These are phyloP conservation scores for Parazoanthus atlanticus DNA, from an alignment of 92 coral and sea anemone species.

Conservation along the genomic window DNA sequence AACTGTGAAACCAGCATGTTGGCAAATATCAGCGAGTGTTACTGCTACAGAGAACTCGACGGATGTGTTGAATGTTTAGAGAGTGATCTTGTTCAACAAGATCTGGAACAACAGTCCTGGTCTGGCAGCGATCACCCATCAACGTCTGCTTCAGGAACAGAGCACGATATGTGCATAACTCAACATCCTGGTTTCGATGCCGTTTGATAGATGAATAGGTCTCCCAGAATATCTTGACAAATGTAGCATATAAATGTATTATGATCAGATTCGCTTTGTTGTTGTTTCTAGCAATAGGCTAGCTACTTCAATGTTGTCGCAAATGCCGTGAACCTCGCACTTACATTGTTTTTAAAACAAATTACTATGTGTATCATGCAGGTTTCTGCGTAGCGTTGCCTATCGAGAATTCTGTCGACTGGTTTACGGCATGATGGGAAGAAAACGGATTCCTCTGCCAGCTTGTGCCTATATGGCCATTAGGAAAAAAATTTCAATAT, in stretches of 20 bases:
- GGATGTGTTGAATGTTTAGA: constrained; percentile 43
- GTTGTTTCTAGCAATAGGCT: background rate
- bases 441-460: background rate
- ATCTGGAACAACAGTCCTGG: constrained; percentile 25
- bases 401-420: background rate
- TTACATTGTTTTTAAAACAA: background rate
- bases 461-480: background rate
- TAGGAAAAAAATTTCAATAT: background rate
- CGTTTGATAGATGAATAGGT: background rate
- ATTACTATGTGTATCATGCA: background rate
- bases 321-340: background rate
- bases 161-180: too few species aligned
- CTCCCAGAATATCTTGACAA: too few species aligned
- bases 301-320: background rate
- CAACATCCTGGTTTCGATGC: too few species aligned
- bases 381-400: background rate
- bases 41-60: constrained; percentile 53
- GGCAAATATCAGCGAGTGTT: constrained; percentile 48
- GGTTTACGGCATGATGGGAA: constrained; percentile 3
- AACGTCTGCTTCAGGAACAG: too few species aligned
- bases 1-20: constrained; percentile 33
- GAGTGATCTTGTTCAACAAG: constrained; percentile 50
- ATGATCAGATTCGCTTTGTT: background rate
- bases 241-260: background rate
- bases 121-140: too few species aligned